Evolutionary conservation across 2,113 vertebrate species (phyloP), one percentile per base, ranked within the genome.

Genomic region (Delphinapterus leucas): DNA sequence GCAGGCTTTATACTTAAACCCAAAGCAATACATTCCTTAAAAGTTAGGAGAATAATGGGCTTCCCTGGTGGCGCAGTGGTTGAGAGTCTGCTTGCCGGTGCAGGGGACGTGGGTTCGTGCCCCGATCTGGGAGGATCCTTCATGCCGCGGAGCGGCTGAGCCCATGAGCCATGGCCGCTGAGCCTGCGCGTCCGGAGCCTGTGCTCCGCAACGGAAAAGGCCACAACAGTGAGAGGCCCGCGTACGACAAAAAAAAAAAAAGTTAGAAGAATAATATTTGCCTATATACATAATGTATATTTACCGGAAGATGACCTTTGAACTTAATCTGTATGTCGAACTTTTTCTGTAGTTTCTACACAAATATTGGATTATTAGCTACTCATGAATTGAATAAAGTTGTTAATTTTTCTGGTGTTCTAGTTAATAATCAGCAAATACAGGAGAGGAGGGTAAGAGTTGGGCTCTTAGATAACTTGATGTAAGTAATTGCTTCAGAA

Each of bases 391-490:
- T 81, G 47, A 60, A 71, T 74, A 60, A 53, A 83, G 80, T 60
- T 31, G 23, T n/a, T 67, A n/a, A 94, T 82, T 83, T 23, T 88
- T 73, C 58, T 49, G 49, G 31, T 38, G 86, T 91, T 36, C 83
- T 49, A 21, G 44, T 84, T 92, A 60, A 38, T n/a, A 60, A 63
- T 68, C 73, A 85, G 84, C 33, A 81, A 95, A 94, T 60, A 38
- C 6, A 77, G 47, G 17, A 74, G 13, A 63, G 9, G 18, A 79
- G 18, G 36, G 31, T 13, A 26, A 44, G 55, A 80, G 23, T 38
- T 61, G 71, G 38, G 23, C 49, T 85, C 84, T 60, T 80, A 67
- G 21, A 38, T 85, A 77, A 79, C 8, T 76, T 28, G 26, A 83
- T n/a, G 26, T 28, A 38, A 49, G 9, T 71, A 74, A 68, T 13